Conservation (phyloP, 23 tunicate genomes). For the Styela clava region DNA sequence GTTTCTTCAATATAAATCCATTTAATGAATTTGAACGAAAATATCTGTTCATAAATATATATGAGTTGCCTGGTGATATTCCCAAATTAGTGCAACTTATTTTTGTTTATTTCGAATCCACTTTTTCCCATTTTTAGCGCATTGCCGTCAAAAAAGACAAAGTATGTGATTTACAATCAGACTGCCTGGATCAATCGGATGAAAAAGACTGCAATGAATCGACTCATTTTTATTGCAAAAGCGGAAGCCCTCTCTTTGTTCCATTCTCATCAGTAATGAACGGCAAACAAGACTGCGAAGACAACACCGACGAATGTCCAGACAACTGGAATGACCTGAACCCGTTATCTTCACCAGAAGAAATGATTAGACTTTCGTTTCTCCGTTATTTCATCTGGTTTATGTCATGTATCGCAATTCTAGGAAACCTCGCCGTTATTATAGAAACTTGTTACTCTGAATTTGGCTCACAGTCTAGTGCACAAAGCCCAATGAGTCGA, state of each 20-base stretch:
- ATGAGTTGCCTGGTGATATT: not conserved
- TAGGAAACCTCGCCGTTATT: conserved; percentile 24
- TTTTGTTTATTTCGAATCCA: too few relatives aligned
- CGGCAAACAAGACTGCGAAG: conserved; percentile 43
- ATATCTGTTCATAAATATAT: too few relatives aligned
- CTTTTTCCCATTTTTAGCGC: too few relatives aligned
- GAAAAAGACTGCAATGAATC: conserved; percentile 27
- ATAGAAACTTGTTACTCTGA: not conserved
- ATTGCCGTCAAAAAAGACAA: not conserved
- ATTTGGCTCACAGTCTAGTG: not conserved
- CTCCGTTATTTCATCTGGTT: conserved; percentile 33
- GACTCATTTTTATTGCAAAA: conserved; percentile 47
- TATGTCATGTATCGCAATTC: conserved; percentile 23
- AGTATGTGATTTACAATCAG: conserved; percentile 16
- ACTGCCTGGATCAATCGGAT: conserved; percentile 42
- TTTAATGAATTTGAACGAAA: not conserved
- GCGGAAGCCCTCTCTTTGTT: conserved; percentile 34
- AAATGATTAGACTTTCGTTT: conserved; percentile 9
- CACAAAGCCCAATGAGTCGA: not conserved
- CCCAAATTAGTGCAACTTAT: too few relatives aligned
- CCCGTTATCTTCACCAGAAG: conserved; percentile 34
- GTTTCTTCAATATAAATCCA: not conserved
- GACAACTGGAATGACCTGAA: conserved; percentile 3
- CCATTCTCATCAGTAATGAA: conserved; percentile 18
- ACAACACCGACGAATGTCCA: conserved; percentile 51